Evolutionary conservation across 1,140 invertebrate genomes (phyloP), one percentile per base, ranked within the genome.

Genomic region (Halesus radiatus): DNA sequence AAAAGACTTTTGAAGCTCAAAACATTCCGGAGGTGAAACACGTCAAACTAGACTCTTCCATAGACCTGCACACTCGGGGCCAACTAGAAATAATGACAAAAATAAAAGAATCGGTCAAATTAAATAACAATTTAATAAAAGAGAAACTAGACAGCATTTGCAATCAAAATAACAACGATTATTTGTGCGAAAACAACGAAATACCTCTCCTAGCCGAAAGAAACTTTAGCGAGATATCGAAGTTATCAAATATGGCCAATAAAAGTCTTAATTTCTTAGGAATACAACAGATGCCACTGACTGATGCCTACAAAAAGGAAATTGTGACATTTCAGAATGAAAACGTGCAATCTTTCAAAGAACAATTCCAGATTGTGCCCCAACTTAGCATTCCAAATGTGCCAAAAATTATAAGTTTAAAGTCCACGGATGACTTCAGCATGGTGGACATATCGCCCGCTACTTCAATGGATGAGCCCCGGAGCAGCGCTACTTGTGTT

Each of bases 51-150:
- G 52, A 54, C 66, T 81, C 73, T 10, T 80, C 83, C 53, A 81
- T 84, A 29, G 85, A 86, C 29, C 54, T 72, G 62, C 86, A 88
- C 52, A 82, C 88, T 5, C 84, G 84, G n/a, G 85, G 82, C 7
- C 88, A 89, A 76, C 81, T 90, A 10, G 82, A 87, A 80, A 80
- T 88, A 18, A 78, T 89, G 20, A 87, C 86, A 0, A 86, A 89
- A 85, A 89, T 89, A 32, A 88, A 89, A n/a, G 87, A 88, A 72
- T 86, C 85, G n/a, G 88, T 90, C 29, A 88, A 84, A 26, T 87
- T 89, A 81, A 89, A 89, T 56, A 89, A 90, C 74, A 88, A 89
- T 32, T 82, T 88, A 0, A 90, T 90, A 7, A 90, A 89, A 78
- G 86, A 85, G 79, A 85, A 85, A 70, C 64, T 90, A 5, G 88